Percentiles rank a stretch among this genome's conserved stretches.
phyloP scores from a whole-genome alignment of 2,888 invertebrate species.

The Zaprionus lineosus region DNA sequence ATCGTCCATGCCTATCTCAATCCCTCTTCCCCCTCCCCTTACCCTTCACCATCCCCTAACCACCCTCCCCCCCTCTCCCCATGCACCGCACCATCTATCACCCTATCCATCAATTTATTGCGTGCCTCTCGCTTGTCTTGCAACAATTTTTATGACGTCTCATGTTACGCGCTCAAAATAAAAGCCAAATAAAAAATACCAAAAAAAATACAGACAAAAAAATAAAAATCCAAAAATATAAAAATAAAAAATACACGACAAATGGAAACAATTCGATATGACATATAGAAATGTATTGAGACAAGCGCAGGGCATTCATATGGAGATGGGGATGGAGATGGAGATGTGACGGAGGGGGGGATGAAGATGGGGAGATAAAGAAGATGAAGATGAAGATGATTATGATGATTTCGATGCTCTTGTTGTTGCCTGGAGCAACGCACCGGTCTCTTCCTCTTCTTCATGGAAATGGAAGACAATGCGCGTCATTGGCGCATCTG shows the following conservation, averaged over 20 bases:
- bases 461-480: conserved; percentile 55
- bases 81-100: neutral
- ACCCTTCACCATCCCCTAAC: neutral
- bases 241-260: conserved; percentile 4
- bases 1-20: conserved; percentile 1
- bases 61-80: neutral
- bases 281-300: conserved; percentile 49
- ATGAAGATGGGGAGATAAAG: no score
- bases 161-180: conserved; percentile 50
- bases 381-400: no score
- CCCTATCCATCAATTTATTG: conserved; percentile 27
- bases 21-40: neutral
- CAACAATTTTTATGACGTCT: conserved; percentile 72
- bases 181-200: conserved; percentile 12
- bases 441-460: conserved; percentile 30
- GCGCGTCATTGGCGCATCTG: conserved; percentile 35
- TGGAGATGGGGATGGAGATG: conserved; percentile 41
- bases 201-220: conserved; percentile 3
- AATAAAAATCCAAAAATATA: conserved; percentile 14
- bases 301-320: conserved; percentile 48
- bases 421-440: conserved; percentile 20
- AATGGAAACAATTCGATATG: conserved; percentile 34
- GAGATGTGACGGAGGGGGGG: no score
- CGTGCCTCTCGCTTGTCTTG: conserved; percentile 49
- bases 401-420: no score